Conservation (phyloP, 2,888 invertebrate genomes). For the Netelia fuscicornis region DNA sequence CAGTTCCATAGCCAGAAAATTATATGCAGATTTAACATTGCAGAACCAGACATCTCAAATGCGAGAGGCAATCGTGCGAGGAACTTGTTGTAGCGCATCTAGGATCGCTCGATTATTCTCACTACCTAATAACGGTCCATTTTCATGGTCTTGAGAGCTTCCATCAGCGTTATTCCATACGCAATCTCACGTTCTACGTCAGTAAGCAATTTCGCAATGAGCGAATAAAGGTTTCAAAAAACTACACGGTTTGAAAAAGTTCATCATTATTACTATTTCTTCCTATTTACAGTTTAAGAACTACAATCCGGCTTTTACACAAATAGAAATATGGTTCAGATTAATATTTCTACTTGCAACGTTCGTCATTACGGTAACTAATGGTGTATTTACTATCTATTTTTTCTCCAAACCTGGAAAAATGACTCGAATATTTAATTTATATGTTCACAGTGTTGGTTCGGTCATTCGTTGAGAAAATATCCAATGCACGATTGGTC, state of each 20-base stretch:
- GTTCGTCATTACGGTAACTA: constrained; percentile 92
- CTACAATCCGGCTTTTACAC: constrained; percentile 98
- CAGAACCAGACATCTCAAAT: constrained; percentile 93
- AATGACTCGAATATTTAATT: constrained; percentile 62
- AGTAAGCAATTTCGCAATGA: constrained; percentile 85
- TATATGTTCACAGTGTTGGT: constrained; percentile 92
- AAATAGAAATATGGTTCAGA: constrained; percentile 98
- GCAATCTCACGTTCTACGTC: constrained; percentile 94
- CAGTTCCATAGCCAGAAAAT: constrained; percentile 5
- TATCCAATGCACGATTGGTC: constrained; percentile 97
- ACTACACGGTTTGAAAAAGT: constrained; percentile 1
- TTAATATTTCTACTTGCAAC: constrained; percentile 96
- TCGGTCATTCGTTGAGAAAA: constrained; percentile 94
- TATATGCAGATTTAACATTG: constrained; percentile 67
- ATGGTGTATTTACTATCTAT: not conserved
- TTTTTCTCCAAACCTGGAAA: constrained; percentile 30
- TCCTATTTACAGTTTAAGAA: constrained; percentile 93
- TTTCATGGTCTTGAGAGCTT: constrained; percentile 95
- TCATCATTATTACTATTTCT: constrained; percentile 24
- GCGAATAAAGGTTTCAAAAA: constrained; percentile 20
- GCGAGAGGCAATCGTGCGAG: constrained; percentile 93
- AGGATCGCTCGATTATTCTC: constrained; percentile 94
- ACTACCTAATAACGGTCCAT: constrained; percentile 93
- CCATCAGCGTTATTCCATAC: constrained; percentile 93
- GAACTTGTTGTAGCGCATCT: constrained; percentile 95